Evolutionary conservation across 2,888 invertebrate genomes (phyloP).

Genomic region (Cataglyphis livida): DNA sequence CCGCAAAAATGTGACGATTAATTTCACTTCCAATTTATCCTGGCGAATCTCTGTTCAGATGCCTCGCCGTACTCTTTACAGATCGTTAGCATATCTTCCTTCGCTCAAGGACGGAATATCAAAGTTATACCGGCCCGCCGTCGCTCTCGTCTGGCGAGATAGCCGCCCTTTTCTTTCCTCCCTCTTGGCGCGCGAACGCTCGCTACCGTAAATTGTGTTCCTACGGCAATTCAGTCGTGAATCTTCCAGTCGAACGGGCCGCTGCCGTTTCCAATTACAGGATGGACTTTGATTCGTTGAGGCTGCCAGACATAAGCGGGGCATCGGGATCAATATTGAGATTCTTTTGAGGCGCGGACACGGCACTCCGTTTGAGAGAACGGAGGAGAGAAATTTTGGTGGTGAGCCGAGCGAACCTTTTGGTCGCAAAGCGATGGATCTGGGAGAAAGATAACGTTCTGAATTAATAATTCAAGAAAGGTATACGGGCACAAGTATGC

Average conservation of each 20-base stretch:
- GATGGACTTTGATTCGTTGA: conserved; percentile 72
- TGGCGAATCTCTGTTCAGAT: conserved; percentile 22
- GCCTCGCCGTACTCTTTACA: conserved; percentile 56
- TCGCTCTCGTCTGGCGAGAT: conserved; percentile 43
- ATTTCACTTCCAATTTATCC: conserved; percentile 31
- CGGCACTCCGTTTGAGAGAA: conserved; percentile 1
- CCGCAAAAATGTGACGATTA: conserved; percentile 18
- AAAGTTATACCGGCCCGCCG: conserved; percentile 56
- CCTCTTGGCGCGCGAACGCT: conserved; percentile 5
- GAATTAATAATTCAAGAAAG: conserved; percentile 18
- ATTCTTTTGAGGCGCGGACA: conserved; percentile 62
- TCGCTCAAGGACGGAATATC: conserved; percentile 60
- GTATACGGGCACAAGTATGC: background rate
- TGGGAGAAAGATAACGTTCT: background rate
- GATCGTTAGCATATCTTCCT: conserved; percentile 73
- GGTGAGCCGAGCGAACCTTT: background rate
- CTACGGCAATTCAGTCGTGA: conserved; percentile 73
- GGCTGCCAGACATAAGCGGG: conserved; percentile 43
- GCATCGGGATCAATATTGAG: conserved; percentile 64
- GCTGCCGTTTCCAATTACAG: conserved; percentile 72
- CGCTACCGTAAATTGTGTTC: conserved; percentile 69
- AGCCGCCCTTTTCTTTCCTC: conserved; percentile 56
- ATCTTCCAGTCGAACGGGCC: conserved; percentile 68
- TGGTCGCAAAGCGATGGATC: conserved; percentile 23
- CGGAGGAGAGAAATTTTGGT: conserved; percentile 26